Evolutionary conservation across 2,113 vertebrate species (phyloP), one percentile per base, ranked within the genome.

Genomic region (Melanocharis versteri): DNA sequence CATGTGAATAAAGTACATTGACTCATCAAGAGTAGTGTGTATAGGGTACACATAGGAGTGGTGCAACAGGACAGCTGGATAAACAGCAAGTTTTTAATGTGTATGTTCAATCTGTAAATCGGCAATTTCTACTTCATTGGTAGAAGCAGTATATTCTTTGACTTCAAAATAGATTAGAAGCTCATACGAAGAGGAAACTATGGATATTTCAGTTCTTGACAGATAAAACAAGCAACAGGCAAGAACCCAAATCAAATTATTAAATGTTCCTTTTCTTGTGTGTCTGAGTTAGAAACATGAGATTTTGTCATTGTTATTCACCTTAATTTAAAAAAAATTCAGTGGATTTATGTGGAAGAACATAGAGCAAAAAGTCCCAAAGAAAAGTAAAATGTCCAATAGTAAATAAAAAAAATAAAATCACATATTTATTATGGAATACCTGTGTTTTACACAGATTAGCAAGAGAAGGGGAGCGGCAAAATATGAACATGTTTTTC

Each of bases 391-490:
- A 78, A 57, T 61, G 2, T 4, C 7, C 39, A 37, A 9, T 60
- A 56, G 22, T 17, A 73, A 79, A 4, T 45, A n/a, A 45, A 64
- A 81, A 31, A 20, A 65, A 37, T 28, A 42, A 81, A 78, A 50
- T 20, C 31, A 50, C 3, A 2, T 40, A 27, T 18, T 4, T 72
- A n/a, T n/a, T 50, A 37, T 11, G 5, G 6, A 72, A 73, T 11
- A 37, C 33, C 3, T 3, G 11, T 7, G 22, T 51, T 69, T 90
- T 61, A 40, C 1, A 1, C 7, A 28, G 15, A 54, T 68, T 45
- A 58, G 7, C 16, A 77, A 60, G 20, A 57, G 14, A 42, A 76
- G 8, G 3, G 3, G 3, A 30, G 14, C 0, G 0, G n/a, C 6
- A 68, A 94, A 68, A 47, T 1, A n/a, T 23, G 2, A 73, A 37